Evolutionary conservation across 2,888 invertebrate genomes (phyloP), one percentile per base, ranked within the genome.

Genomic region (Tolmerus cingulatus): DNA sequence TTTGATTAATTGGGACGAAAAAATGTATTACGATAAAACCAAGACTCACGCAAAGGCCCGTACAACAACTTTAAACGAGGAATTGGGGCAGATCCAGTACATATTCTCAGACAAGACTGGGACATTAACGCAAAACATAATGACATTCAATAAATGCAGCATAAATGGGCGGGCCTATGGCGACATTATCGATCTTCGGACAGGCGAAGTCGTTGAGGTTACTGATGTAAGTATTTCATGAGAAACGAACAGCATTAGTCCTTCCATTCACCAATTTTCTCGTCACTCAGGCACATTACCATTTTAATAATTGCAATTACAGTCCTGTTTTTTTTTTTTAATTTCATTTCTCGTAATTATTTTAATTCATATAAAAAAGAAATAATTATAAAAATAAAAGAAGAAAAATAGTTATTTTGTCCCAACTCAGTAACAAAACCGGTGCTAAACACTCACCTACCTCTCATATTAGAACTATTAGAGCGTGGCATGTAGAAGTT

Each of bases 101-200:
- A 97, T 99, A 92, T 99, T 99, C 94, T 98, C 98, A 82, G 99
- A 99, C 93, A 99, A 99, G 94, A 99, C 99, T 89, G 99, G 99
- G 90, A 99, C 99, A 16, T 94, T 99, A 87, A 99, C 99, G 40
- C 98, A 99, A 94, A 99, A 99, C 93, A 98, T 99, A 90, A 99
- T 99, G 99, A 98, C 98, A 87, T 99, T 99, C 93, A 99, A 99
- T 93, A 99, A 99, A 93, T 99, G 99, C 93, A 98, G 99, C 89
- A 98, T 99, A 90, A 97, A 96, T 89, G 98, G 98, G 7, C 95
- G 95, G 89, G 95, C 96, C 87, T 99, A 98, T 93, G 99, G 99
- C 27, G 98, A 99, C 92, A 94, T 97, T 87, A 94, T 97, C 87
- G 98, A 98, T 93, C 95, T 96, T 89, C 94, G 94, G 90, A 97